phyloP scores from a whole-genome alignment of 2,797 vertebrate species.

The Gymnopithys bicolor region DNA sequence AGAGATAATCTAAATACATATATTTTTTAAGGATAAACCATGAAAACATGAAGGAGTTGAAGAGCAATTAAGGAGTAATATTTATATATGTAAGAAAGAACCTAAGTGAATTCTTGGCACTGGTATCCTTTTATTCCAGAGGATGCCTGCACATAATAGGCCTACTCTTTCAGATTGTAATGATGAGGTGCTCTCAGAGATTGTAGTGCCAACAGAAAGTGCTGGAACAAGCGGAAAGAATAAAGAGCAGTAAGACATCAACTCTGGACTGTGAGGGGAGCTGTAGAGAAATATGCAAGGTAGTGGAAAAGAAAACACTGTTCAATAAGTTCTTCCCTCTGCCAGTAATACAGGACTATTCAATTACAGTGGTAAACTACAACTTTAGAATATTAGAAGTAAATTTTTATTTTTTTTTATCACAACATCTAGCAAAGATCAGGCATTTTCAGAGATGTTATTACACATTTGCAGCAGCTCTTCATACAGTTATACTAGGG shows the following conservation, averaged over 20 bases:
- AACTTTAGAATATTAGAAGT: background rate
- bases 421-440: background rate
- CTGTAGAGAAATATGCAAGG: background rate
- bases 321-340: background rate
- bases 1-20: background rate
- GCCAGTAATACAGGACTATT: background rate
- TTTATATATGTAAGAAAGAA: background rate
- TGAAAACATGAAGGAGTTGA: background rate
- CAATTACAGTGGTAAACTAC: background rate
- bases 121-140: background rate
- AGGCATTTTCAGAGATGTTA: background rate
- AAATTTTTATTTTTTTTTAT: background rate
- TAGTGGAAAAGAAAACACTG: background rate
- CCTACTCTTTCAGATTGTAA: background rate
- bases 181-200: background rate
- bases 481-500: background rate
- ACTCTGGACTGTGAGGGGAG: background rate
- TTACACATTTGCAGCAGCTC: background rate
- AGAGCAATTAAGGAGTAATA: background rate
- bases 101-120: slow-evolving; percentile 9
- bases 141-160: background rate
- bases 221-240: background rate
- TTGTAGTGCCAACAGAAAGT: background rate
- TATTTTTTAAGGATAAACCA: background rate
- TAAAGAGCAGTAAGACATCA: background rate